Evolutionary conservation across 53 echinoderm and acorn worm genomes (phyloP), one percentile per base, ranked within the genome.

Genomic region (Antedon mediterranea): DNA sequence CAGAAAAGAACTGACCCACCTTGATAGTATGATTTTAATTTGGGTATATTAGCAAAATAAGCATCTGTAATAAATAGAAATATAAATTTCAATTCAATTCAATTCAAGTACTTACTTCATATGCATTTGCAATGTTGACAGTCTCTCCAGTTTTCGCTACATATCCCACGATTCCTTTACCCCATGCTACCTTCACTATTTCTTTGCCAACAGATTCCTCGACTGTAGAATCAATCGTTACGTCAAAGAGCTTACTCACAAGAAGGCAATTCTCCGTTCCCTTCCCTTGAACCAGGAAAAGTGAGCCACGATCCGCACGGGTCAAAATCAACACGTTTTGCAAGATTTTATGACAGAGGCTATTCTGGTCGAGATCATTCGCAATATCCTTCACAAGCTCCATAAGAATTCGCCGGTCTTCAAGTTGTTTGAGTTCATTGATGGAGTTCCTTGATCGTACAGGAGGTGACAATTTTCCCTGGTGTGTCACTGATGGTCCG

Each of bases 61-160:
- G n/a, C n/a, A n/a, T n/a, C n/a, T n/a, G n/a, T n/a, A n/a, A n/a
- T n/a, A n/a, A n/a, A n/a, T n/a, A n/a, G n/a, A n/a, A n/a, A n/a
- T n/a, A n/a, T n/a, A n/a, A n/a, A n/a, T n/a, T n/a, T n/a, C n/a
- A n/a, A n/a, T n/a, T n/a, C n/a, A n/a, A n/a, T n/a, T n/a, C n/a
- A n/a, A n/a, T n/a, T n/a, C n/a, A n/a, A n/a, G n/a, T n/a, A n/a
- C 85, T 77, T 89, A 94, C 95, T 91, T 94, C 95, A 83, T 94
- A 94, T 72, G 95, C 95, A 84, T 94, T 91, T 75, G 95, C 95
- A 79, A 94, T 94, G 85, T 94, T 94, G 74, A 94, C 95, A 28
- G 89, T 85, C 75, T 94, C 95, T 80, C 91, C 95, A 0, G 95
- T 94, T 75, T 94, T 89, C 37, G 95, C 95, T 31, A 94, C 95